These are phyloP conservation scores for Tragelaphus buxtoni DNA, from an alignment of 2,113 vertebrate genomes.

Conservation along the genomic window DNA sequence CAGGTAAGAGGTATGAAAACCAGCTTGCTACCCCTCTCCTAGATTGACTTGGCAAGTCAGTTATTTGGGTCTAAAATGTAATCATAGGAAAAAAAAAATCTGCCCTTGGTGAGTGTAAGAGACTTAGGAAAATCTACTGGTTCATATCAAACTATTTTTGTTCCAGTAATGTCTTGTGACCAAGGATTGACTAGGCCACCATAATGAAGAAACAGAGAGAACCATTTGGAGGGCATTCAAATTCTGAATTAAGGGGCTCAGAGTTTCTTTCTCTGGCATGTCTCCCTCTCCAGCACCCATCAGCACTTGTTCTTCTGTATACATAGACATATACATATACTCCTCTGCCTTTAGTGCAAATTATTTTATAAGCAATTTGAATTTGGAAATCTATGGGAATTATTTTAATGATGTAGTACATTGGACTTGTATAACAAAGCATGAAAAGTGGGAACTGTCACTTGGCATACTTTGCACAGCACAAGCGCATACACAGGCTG, in stretches of 20 bases:
- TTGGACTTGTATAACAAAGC: conserved; percentile 19
- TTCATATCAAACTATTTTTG: not conserved
- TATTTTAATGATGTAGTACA: conserved; percentile 43
- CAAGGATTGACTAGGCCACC: not conserved
- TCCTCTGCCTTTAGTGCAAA: conserved; percentile 62
- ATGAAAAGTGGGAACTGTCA: conserved; percentile 19
- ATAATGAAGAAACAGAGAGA: not conserved
- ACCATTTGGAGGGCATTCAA: not conserved
- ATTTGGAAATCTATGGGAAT: conserved; percentile 58
- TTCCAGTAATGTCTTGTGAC: not conserved
- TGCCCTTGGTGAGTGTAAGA: not conserved
- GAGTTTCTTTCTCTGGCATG: not conserved
- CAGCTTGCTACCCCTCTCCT: not conserved
- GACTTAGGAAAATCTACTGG: not conserved
- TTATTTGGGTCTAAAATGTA: not conserved
- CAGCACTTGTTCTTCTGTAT: not conserved
- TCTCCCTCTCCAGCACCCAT: not conserved
- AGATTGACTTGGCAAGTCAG: not conserved
- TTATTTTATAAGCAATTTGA: not conserved
- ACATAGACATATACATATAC: not conserved
- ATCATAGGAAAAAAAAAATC: not conserved
- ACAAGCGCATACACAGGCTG: too few relatives aligned
- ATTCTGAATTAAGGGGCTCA: not conserved
- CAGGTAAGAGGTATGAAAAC: not conserved
- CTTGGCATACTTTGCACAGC: not conserved